Conservation (phyloP, 2,113 vertebrate genomes). For the Probosciger aterrimus region DNA sequence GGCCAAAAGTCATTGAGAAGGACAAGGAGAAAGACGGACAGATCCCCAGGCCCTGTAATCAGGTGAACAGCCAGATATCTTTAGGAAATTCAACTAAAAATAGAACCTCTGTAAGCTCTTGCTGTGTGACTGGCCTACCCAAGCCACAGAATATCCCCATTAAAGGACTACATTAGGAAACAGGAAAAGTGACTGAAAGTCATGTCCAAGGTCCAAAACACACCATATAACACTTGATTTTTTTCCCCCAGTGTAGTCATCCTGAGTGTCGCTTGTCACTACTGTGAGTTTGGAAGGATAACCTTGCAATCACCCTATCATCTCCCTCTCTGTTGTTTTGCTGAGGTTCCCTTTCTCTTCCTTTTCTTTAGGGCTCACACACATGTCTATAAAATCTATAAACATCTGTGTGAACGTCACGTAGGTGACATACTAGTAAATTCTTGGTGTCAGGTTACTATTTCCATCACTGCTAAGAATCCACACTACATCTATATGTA, state of each 20-base stretch:
- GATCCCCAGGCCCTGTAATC: background rate
- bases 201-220: background rate
- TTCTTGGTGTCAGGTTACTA: background rate
- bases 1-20: background rate
- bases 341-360: background rate
- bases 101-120: background rate
- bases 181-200: background rate
- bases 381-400: background rate
- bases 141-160: background rate
- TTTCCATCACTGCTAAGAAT: background rate
- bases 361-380: background rate
- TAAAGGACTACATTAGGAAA: background rate
- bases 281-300: background rate
- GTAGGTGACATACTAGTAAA: background rate
- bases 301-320: background rate
- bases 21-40: background rate
- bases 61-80: background rate
- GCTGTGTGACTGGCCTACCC: background rate
- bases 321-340: background rate
- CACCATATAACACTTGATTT: background rate
- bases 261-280: background rate
- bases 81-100: background rate
- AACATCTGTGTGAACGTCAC: fast-evolving
- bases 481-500: background rate
- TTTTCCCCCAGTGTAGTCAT: background rate